These are phyloP conservation scores for Vidua macroura DNA, from an alignment of 2,113 vertebrate genomes.

Conservation along the genomic window DNA sequence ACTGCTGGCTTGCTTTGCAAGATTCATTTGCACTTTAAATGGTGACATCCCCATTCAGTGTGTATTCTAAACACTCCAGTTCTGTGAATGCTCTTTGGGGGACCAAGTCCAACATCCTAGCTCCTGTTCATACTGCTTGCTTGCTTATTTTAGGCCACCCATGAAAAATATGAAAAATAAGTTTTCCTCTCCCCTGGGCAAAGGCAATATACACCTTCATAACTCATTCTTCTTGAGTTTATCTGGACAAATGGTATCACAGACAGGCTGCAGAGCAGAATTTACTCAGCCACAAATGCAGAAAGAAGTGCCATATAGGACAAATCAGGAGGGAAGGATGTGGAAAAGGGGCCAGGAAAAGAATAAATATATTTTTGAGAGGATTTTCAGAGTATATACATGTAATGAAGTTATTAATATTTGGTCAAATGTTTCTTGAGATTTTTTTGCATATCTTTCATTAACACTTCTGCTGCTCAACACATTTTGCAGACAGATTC, in stretches of 20 bases:
- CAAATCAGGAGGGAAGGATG: neutral
- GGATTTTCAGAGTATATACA: neutral
- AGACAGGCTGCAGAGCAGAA: neutral
- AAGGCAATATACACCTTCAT: neutral
- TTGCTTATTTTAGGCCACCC: neutral
- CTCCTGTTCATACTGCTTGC: neutral
- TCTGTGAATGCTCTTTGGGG: neutral
- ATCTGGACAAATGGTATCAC: neutral
- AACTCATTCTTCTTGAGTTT: neutral
- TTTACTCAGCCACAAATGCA: neutral
- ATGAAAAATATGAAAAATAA: neutral
- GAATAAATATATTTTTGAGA: neutral
- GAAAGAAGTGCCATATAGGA: neutral
- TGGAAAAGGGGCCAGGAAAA: neutral
- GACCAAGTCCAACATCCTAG: neutral
- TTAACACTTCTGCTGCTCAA: neutral
- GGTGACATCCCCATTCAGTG: neutral
- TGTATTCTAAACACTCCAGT: neutral
- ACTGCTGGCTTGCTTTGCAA: neutral
- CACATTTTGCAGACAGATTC: neutral
- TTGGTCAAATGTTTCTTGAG: neutral
- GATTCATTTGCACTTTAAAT: neutral
- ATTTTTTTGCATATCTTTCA: neutral
- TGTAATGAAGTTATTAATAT: neutral
- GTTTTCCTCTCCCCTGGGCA: neutral